Base-by-base conservation (phyloP, 2,797 vertebrate genomes). In the Pangasius larnaudii region DNA sequence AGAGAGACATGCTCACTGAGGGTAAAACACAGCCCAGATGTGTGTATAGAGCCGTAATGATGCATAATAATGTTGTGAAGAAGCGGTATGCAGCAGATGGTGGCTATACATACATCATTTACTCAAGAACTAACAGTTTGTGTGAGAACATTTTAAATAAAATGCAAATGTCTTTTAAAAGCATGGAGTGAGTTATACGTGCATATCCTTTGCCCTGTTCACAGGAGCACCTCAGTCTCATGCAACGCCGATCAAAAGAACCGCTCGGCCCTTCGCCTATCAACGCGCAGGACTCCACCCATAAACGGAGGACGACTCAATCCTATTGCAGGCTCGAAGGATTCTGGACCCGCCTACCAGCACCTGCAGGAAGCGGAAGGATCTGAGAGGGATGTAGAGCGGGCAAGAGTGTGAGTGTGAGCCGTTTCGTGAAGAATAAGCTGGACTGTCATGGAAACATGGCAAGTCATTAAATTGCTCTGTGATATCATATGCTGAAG, bases 311-410 rank as follows among this genome's bases (percentile, higher is more conserved):
- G 95, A 87, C 89, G 94, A 85, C 91, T 95, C 2, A 95, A 95
- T 91, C 93, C 93, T 0, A 93, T 95, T 79, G 94, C 94, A 89
- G 94, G 91, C 84, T 92, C 94, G 33, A 96, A 94, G 91, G 93
- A 92, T 92, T 96, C 94, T n/a, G 95, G 94, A 61, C 95, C 94
- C 18, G 93, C 95, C 90, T 96, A 96, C 92, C 94, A 96, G 85
- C 95, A 96, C 91, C 94, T 96, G 1, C 95, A 94, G 88, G 96
- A 96, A 88, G 84, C 93, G 1, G 95, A 96, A 78, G 91, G 93
- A 0, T 91, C 89, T 72, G 95, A 96, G 86, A 93, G 87, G 88
- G 95, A 95, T 33, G 71, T 88, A 33, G 93, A 95, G 51, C 89
- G 91, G 24, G 93, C 91, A 79, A 93, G 86, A 92, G 88, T 95